Base-by-base conservation (phyloP, 1,140 invertebrate genomes). In the Drosophila navojoa region DNA sequence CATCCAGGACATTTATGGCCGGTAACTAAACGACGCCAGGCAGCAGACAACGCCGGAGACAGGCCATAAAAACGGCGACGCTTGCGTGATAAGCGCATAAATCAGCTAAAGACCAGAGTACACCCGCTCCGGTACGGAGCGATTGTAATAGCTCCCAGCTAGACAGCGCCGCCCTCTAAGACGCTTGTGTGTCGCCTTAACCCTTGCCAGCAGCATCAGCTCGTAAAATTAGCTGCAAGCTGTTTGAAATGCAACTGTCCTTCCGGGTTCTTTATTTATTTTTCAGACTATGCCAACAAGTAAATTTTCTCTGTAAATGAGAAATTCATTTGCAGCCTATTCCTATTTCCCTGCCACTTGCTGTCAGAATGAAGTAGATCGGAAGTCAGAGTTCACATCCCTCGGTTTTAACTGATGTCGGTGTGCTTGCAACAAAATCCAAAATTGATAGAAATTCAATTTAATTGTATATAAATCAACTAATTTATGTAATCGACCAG, bases 81-180 rank as follows among this genome's bases (percentile, higher is more conserved):
- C 82, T 70, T 77, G 84, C 68, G 72, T 89, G 82, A 89, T 87
- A 87, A 87, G 82, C 82, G 76, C 82, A 87, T 87, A 87, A 87
- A 87, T 87, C 82, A 87, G 69, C 58, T 66, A 68, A 38, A 63
- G 52, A 67, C 19, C 45, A 22, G 59, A 42, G 42, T 55, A 42
- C 19, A 50, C 45, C 64, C 40, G 47, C 19, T 32, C 64, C 40
- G 47, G 27, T 32, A 16, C 67, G 47, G 54, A 27, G 54, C 11
- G 35, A 3, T 25, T 4, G 7, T 38, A 10, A 6, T n/a, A 1
- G 11, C 16, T n/a, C 16, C 10, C 35, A 16, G 25, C 45, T 42
- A 25, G 29, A 53, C 61, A 27, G 16, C 3, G 38, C 11, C 16
- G 38, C 42, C 32, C 61, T 57, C 47, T 19, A 35, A 50, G 22